Conservation (phyloP, 1,140 invertebrate genomes). For the Apis cerana region DNA sequence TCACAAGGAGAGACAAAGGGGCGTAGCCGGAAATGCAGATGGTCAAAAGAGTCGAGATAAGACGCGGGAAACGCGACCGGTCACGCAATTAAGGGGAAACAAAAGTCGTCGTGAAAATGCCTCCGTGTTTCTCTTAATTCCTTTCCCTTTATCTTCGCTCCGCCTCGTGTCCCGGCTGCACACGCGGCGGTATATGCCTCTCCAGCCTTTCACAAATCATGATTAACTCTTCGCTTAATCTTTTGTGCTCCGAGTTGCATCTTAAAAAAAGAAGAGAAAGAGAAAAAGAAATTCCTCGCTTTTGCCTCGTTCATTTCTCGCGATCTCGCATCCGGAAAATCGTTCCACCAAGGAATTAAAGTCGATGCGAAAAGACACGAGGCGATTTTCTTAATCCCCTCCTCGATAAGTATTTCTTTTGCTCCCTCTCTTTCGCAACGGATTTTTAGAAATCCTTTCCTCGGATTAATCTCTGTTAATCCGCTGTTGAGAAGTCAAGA, state of each 20-base stretch:
- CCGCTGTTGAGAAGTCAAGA: too few species aligned
- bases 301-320: too few species aligned
- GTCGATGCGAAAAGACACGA: neutral
- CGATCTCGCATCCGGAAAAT: neutral
- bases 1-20: neutral
- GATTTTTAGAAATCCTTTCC: neutral
- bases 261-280: neutral
- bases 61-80: conserved; percentile 24
- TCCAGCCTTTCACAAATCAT: neutral
- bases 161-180: neutral
- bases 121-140: conserved; percentile 22
- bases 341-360: neutral
- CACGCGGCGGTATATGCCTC: neutral
- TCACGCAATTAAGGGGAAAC: conserved; percentile 41
- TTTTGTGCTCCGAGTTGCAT: neutral
- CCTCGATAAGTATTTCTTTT: neutral
- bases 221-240: conserved; percentile 44
- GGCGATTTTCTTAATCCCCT: neutral
- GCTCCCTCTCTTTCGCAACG: too few species aligned
- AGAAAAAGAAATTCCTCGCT: neutral
- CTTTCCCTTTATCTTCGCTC: conserved; percentile 27
- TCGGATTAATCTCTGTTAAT: neutral
- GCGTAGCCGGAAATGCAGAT: neutral
- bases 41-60: conserved; percentile 27
- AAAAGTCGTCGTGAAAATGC: conserved; percentile 26